Conservation (phyloP, 2,888 invertebrate genomes). For the Lepidochrysops patricia region DNA sequence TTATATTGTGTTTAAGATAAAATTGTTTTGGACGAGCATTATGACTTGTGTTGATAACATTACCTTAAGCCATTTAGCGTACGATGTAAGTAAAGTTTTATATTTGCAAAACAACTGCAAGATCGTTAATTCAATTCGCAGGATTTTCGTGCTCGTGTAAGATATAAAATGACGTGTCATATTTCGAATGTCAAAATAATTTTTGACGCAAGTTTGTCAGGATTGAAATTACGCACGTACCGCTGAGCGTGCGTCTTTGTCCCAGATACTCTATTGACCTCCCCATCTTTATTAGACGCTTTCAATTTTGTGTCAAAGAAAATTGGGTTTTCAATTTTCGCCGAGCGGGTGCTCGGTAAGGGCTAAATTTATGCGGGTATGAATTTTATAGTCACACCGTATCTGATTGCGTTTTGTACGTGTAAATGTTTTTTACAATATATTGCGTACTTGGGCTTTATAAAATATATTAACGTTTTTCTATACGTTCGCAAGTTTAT, state of each 20-base stretch:
- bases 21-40: no score
- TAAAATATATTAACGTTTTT: neutral
- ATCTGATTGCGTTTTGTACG: slow-evolving; percentile 26
- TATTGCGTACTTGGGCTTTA: slow-evolving; percentile 8
- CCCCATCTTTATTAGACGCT: slow-evolving; percentile 25
- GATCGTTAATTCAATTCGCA: no score
- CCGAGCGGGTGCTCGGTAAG: slow-evolving; percentile 22
- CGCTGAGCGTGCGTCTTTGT: slow-evolving; percentile 21
- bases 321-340: slow-evolving; percentile 29
- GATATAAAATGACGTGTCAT: neutral
- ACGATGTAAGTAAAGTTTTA: no score
- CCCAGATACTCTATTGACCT: slow-evolving; percentile 26
- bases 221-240: slow-evolving; percentile 24
- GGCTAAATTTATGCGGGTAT: slow-evolving; percentile 26
- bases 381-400: slow-evolving; percentile 28
- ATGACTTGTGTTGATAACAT: no score
- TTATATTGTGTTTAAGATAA: no score
- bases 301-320: slow-evolving; percentile 27
- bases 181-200: neutral
- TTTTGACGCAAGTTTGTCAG: slow-evolving; percentile 1
- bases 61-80: no score
- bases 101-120: no score
- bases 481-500: neutral
- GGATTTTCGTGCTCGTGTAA: no score
- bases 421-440: slow-evolving; percentile 23